These are phyloP conservation scores for Myiozetetes cayanensis DNA, from an alignment of 2,113 vertebrate genomes.

Conservation along the genomic window DNA sequence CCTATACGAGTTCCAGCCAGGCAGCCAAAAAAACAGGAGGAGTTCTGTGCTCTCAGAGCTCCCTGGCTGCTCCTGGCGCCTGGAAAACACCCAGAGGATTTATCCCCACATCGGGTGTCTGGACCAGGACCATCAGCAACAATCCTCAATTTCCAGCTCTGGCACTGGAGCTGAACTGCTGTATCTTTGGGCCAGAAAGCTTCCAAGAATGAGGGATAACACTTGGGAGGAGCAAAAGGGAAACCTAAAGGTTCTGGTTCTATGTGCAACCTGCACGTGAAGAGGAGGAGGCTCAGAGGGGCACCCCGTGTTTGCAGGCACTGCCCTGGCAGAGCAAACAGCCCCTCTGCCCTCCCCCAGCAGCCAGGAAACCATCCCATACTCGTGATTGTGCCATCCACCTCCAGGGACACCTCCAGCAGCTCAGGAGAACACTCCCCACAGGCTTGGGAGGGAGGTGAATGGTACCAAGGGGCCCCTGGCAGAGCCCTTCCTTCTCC, in stretches of 20 bases:
- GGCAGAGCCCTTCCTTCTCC: not conserved
- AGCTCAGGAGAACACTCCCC: fast-evolving
- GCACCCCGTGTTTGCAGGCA: not conserved
- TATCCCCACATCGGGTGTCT: not conserved
- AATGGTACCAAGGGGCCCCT: not conserved
- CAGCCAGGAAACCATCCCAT: fast-evolving
- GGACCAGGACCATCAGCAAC: not conserved
- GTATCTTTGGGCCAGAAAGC: not conserved
- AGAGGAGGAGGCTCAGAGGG: not conserved
- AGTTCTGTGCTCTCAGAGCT: not conserved
- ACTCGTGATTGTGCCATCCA: fast-evolving
- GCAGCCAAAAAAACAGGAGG: not conserved
- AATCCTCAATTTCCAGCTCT: not conserved
- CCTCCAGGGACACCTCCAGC: fast-evolving
- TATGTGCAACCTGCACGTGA: fast-evolving
- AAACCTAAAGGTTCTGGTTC: not conserved
- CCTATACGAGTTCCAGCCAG: not conserved
- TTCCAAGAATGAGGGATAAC: not conserved
- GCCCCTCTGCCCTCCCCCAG: not conserved
- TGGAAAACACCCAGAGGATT: not conserved
- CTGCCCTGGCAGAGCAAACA: not conserved
- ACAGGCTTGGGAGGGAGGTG: not conserved
- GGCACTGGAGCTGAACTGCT: not conserved
- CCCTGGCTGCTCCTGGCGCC: not conserved
- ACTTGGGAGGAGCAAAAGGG: not conserved